Conservation (phyloP, 23 tunicate genomes). For the Trididemnum clinides region DNA sequence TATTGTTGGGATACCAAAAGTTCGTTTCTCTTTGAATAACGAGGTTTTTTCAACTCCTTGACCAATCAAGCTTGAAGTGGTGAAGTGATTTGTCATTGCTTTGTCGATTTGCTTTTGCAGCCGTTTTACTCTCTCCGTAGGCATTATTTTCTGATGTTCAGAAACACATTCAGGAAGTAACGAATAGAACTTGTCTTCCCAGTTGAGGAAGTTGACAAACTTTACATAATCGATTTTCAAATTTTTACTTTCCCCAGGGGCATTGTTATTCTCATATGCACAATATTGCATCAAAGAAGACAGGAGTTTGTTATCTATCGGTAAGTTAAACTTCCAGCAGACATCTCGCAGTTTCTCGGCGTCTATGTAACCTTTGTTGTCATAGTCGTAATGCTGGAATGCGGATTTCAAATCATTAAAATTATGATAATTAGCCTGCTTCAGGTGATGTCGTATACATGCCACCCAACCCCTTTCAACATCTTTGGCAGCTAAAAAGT, state of each 20-base stretch:
- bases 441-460: constrained; percentile 79
- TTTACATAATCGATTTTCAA: constrained; percentile 71
- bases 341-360: constrained; percentile 75
- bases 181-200: constrained; percentile 69
- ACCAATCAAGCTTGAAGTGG: constrained; percentile 73
- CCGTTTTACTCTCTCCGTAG: constrained; percentile 21
- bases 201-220: constrained; percentile 91
- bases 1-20: constrained; percentile 86
- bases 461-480: constrained; percentile 75
- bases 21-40: neutral
- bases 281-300: constrained; percentile 73
- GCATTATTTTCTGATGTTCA: neutral
- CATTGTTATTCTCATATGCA: constrained; percentile 31
- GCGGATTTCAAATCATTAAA: constrained; percentile 67
- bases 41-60: constrained; percentile 32
- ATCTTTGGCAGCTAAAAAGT: constrained; percentile 73
- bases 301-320: constrained; percentile 79
- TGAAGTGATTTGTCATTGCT: constrained; percentile 74
- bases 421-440: constrained; percentile 86
- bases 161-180: neutral
- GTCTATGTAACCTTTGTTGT: constrained; percentile 71
- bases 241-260: neutral
- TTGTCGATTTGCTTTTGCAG: constrained; percentile 78
- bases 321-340: constrained; percentile 86
- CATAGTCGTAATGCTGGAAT: constrained; percentile 74